Percentiles rank a stretch among this genome's conserved stretches.
Evolutionary conservation across 1,140 invertebrate genomes (phyloP).

Genomic region (Meloidogyne exigua): DNA sequence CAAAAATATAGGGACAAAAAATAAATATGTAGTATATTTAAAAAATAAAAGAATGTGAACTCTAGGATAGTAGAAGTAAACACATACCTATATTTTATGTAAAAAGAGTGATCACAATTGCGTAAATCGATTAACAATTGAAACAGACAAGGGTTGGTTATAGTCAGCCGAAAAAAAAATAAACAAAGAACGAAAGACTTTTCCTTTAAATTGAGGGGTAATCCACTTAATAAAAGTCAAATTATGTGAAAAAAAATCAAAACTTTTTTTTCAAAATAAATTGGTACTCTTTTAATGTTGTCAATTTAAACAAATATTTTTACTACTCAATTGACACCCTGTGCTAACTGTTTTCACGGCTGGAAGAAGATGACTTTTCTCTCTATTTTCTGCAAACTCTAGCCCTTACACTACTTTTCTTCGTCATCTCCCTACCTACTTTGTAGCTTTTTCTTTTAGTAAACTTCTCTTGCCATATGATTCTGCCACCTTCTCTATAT

Average conservation of each 20-base stretch:
- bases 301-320: not conserved
- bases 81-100: not conserved
- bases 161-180: too few relatives aligned
- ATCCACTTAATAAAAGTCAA: too few relatives aligned
- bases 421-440: not conserved
- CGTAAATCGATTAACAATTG: not conserved
- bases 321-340: not conserved
- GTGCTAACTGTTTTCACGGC: not conserved
- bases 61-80: not conserved
- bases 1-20: too few relatives aligned
- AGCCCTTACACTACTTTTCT: not conserved
- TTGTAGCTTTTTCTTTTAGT: too few relatives aligned
- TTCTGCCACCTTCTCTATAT: too few relatives aligned
- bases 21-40: too few relatives aligned
- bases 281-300: not conserved
- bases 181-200: too few relatives aligned
- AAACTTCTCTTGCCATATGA: not conserved
- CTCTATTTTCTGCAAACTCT: not conserved
- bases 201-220: too few relatives aligned
- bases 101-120: not conserved
- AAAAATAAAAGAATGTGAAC: too few relatives aligned
- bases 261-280: not conserved
- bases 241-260: too few relatives aligned
- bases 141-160: too few relatives aligned
- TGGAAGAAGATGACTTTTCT: not conserved